Base-by-base conservation (phyloP, 2,113 vertebrate species). In the Embiotoca jacksoni region DNA sequence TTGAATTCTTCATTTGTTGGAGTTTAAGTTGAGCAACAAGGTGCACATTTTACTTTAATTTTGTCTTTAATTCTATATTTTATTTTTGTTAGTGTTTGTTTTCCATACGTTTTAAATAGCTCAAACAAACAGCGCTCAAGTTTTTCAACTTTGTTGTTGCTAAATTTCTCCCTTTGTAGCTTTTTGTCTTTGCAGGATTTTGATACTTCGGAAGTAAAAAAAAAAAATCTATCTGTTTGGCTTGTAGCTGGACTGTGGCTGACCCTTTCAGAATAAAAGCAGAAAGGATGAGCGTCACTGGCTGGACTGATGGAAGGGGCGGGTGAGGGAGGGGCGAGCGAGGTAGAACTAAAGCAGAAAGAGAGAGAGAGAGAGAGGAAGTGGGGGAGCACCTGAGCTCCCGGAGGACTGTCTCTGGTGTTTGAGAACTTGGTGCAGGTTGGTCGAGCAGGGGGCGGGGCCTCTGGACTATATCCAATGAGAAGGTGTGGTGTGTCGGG, bases 181-280 rank as follows among this genome's bases (percentile, higher is more conserved):
- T 82, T 56, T 82, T 61, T 81, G 68, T 87, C 80, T 85, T 80
- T 78, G 65, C 89, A 90, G 90, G 90, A 91, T 64, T 63, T 86
- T 75, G 67, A 7, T 54, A 57, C 78, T 50, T 70, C 31, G 16
- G 70, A 57, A 60, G 57, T 83, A 67, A 46, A 63, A 78, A 79
- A 57, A 67, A 46, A 63, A 78, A 79, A 57, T 53, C 41, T 6
- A 35, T 77, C 60, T 9, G 54, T 78, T 77, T 74, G 36, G 49
- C 67, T 31, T 61, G 77, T 82, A 91, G 85, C 76, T 37, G 84
- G 84, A 91, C 84, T 83, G 73, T 84, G 77, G 78, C 83, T 30
- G 72, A 74, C 71, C 83, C 67, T 89, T 88, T 90, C 82, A 89
- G 36, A 89, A 87, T 91, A 85, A 92, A 85, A 84, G 80, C 90